A percentile compares a stretch with the other conserved stretches of the same genome.
phyloP scores from a whole-genome alignment of 2,888 invertebrate species.

The Eutolmus rufibarbis region DNA sequence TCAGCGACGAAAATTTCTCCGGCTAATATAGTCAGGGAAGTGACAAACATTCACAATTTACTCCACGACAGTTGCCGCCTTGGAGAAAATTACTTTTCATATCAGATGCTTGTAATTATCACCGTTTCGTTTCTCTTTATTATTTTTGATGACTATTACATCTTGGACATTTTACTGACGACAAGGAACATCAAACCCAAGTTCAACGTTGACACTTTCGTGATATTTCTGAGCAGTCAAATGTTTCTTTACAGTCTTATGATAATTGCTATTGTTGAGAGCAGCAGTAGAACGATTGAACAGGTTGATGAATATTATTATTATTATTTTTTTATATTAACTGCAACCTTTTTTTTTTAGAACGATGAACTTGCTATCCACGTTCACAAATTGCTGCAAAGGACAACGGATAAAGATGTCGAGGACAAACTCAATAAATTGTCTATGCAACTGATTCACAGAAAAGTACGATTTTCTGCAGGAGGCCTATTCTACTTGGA shows the following conservation, averaged over 20 bases:
- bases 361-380: constrained; percentile 55
- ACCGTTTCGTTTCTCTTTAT: constrained; percentile 62
- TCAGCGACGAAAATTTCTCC: neutral
- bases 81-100: constrained; percentile 62
- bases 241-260: constrained; percentile 60
- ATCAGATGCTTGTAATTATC: constrained; percentile 61
- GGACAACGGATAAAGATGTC: constrained; percentile 56
- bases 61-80: constrained; percentile 61
- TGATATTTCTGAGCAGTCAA: constrained; percentile 61
- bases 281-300: constrained; percentile 59
- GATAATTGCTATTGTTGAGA: constrained; percentile 61
- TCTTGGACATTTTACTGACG: constrained; percentile 59
- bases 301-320: constrained; percentile 52
- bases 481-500: constrained; percentile 62
- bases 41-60: constrained; percentile 51
- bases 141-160: constrained; percentile 62
- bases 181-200: constrained; percentile 58
- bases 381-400: constrained; percentile 59
- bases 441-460: constrained; percentile 58
- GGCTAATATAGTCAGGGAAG: neutral
- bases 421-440: constrained; percentile 56
- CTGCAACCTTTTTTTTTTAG: constrained; percentile 29
- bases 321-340: neutral
- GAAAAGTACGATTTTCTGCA: constrained; percentile 59
- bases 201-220: constrained; percentile 60